Evolutionary conservation across 1,140 invertebrate species (phyloP).

Genomic region (Drosophila bifasciata): DNA sequence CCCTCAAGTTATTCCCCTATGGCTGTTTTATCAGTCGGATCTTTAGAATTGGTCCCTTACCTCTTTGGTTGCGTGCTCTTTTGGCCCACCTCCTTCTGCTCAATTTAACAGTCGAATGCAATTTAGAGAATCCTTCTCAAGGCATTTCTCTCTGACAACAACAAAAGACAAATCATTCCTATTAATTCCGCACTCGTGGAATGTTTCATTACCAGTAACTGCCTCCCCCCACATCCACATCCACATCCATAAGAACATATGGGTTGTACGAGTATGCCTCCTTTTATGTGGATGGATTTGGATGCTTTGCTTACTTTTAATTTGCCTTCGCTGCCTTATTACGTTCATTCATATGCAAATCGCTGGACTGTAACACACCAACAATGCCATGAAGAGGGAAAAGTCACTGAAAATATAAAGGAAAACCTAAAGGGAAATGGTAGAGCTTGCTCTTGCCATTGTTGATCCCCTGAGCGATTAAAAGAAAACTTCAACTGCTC

Average conservation of each 20-base stretch:
- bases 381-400: slow-evolving; percentile 47
- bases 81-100: slow-evolving; percentile 59
- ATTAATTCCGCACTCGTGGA: slow-evolving; percentile 80
- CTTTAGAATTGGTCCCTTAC: slow-evolving; percentile 10
- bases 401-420: slow-evolving; percentile 46
- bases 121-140: slow-evolving; percentile 48
- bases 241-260: slow-evolving; percentile 12
- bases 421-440: slow-evolving; percentile 52
- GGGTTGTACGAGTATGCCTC: slow-evolving; percentile 5
- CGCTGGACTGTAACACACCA: slow-evolving; percentile 73
- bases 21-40: slow-evolving; percentile 14
- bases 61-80: background rate
- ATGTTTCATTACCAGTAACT: slow-evolving; percentile 79
- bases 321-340: slow-evolving; percentile 74
- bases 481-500: slow-evolving; percentile 55
- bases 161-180: slow-evolving; percentile 82
- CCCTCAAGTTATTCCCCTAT: background rate
- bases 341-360: slow-evolving; percentile 81
- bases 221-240: slow-evolving; percentile 19
- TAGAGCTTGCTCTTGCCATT: slow-evolving; percentile 30
- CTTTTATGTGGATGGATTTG: slow-evolving; percentile 30
- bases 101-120: slow-evolving; percentile 77
- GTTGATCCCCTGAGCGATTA: slow-evolving; percentile 69
- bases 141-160: slow-evolving; percentile 36
- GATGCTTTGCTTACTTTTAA: slow-evolving; percentile 67